Base-by-base conservation (phyloP, 2,113 vertebrate species). In the Cebus imitator region DNA sequence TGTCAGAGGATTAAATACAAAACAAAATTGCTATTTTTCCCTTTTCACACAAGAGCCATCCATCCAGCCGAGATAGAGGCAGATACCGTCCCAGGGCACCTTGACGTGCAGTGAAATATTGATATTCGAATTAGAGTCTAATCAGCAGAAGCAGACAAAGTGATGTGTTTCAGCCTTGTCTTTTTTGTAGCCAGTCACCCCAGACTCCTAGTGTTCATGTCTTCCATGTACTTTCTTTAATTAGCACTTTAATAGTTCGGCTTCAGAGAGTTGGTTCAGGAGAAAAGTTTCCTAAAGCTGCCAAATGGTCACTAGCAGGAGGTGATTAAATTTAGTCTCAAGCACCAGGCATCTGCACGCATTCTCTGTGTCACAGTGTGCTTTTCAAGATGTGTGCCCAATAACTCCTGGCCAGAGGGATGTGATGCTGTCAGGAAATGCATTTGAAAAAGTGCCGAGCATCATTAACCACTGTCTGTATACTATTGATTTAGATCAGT, bases 161-260 rank as follows among this genome's bases (percentile, higher is more conserved):
- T 98, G 98, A 98, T 80, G 98, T 98, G 98, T 98, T 98, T 98
- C 98, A 98, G 98, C 97, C 98, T 97, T 98, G 98, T 99, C 99
- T 99, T 99, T 99, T 99, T 99, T 98, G 98, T 99, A 98, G 98
- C 99, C 99, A 99, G 99, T 99, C 99, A 99, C 99, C 98, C 98
- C 98, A 98, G 98, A 97, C 98, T 99, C 99, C 99, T 98, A 97
- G 98, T 98, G 99, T 99, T 99, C 99, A 98, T 99, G 99, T 99
- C 99, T 99, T 98, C 99, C 98, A 97, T 99, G 98, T 97, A 98
- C 97, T 99, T 98, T 98, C 98, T 99, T 99, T 99, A 99, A 99
- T 99, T 99, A 99, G 98, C 97, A 95, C 98, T 99, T 99, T 99
- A 99, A 99, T 99, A 98, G 98, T 97, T 98, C 98, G 84, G 98